Percentiles rank a stretch among this genome's conserved stretches.
Conservation (phyloP, 2,113 vertebrate genomes). For the Boleophthalmus pectinirostris region DNA sequence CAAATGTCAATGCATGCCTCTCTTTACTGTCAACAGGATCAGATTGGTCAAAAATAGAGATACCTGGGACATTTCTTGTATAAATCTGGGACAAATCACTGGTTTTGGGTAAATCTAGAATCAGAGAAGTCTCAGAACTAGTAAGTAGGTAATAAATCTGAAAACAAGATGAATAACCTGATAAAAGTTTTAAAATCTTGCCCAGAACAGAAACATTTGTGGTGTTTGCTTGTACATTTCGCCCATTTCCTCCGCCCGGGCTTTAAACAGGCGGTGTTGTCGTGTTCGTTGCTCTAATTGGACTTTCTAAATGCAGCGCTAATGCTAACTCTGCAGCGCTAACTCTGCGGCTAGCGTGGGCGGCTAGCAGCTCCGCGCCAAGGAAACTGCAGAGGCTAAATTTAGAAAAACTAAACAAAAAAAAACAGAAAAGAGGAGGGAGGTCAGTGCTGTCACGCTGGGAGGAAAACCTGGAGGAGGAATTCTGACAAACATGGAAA, state of each 20-base stretch:
- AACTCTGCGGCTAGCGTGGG: constrained; percentile 71
- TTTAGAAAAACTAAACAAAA: constrained; percentile 66
- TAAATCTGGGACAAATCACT: too few species aligned
- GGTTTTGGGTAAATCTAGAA: too few species aligned
- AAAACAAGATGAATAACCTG: too few species aligned
- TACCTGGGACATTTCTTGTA: too few species aligned
- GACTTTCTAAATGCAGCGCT: constrained; percentile 72
- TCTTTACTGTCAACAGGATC: too few species aligned
- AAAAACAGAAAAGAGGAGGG: background rate
- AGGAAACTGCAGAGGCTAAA: constrained; percentile 80
- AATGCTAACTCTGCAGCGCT: constrained; percentile 63
- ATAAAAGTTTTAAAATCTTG: too few species aligned
- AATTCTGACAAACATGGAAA: background rate
- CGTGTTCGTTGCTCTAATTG: constrained; percentile 72
- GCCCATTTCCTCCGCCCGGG: background rate
- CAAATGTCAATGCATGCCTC: too few species aligned
- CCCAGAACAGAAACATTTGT: too few species aligned
- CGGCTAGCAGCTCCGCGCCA: constrained; percentile 66
- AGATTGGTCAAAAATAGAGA: too few species aligned
- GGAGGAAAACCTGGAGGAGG: background rate
- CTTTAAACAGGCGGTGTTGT: constrained; percentile 33
- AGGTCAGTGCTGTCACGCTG: background rate
- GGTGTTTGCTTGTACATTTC: background rate
- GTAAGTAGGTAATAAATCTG: too few species aligned
- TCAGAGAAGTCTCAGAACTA: too few species aligned